A percentile compares a stretch with the other conserved stretches of the same genome.
These are phyloP conservation scores for Diarsia rubi DNA, from an alignment of 2,888 invertebrate genomes.

Conservation along the genomic window DNA sequence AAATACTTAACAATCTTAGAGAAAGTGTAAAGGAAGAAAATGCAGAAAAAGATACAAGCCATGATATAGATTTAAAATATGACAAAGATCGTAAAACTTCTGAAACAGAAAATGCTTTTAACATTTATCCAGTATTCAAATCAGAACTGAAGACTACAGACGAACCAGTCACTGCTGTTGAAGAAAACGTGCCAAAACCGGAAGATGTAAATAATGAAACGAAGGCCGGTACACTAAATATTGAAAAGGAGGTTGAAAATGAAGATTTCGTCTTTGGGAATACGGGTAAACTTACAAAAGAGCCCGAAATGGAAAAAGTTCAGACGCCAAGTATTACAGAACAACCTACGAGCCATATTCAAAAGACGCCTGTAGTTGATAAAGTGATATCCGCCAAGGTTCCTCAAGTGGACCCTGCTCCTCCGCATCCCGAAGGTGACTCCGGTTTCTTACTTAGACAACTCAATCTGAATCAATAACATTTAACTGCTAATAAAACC, in stretches of 20 bases:
- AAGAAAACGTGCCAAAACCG: constrained; percentile 10
- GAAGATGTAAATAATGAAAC: constrained; percentile 13
- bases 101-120: constrained; percentile 25
- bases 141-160: constrained; percentile 17
- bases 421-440: constrained; percentile 30
- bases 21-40: constrained; percentile 61
- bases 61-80: constrained; percentile 49
- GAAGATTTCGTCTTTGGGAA: constrained; percentile 50
- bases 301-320: not conserved
- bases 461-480: not conserved
- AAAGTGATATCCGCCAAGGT: not conserved
- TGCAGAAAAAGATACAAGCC: constrained; percentile 33
- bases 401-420: constrained; percentile 4
- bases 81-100: constrained; percentile 25
- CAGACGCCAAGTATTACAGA: not conserved
- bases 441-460: not conserved
- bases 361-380: constrained; percentile 2
- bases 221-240: constrained; percentile 6
- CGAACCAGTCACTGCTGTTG: not conserved
- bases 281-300: constrained; percentile 19
- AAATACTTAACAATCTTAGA: constrained; percentile 70
- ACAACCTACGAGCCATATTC: constrained; percentile 1
- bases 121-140: constrained; percentile 34
- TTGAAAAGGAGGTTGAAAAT: constrained; percentile 12
- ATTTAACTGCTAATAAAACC: not conserved